Evolutionary conservation across 2,888 invertebrate species (phyloP).

Genomic region (Tipula confusa): DNA sequence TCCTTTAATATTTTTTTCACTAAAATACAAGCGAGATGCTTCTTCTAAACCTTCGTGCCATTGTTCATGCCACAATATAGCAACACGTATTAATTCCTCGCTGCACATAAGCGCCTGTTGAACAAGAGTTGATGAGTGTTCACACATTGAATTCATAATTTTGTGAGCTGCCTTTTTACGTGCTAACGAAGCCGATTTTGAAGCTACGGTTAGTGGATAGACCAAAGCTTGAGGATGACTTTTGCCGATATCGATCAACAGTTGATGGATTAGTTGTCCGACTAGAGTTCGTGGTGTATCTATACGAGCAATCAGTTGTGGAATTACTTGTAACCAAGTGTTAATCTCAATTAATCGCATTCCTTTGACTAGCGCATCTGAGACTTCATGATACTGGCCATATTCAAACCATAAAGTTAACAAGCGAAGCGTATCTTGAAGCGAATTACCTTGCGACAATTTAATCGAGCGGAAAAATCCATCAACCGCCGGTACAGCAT

Average conservation of each 20-base stretch:
- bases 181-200: conserved; percentile 83
- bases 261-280: conserved; percentile 83
- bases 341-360: conserved; percentile 92
- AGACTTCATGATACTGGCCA: conserved; percentile 89
- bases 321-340: conserved; percentile 99
- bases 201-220: conserved; percentile 95
- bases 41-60: conserved; percentile 99
- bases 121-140: conserved; percentile 86
- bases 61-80: conserved; percentile 98
- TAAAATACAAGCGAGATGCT: conserved; percentile 90
- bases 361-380: conserved; percentile 88
- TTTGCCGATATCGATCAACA: conserved; percentile 95
- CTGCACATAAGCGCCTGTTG: conserved; percentile 95
- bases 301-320: conserved; percentile 95
- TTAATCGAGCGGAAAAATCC: conserved; percentile 96
- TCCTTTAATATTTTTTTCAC: conserved; percentile 90
- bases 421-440: conserved; percentile 94
- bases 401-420: conserved; percentile 98
- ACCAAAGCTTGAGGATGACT: conserved; percentile 96
- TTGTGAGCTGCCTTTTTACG: conserved; percentile 89
- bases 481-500: conserved; percentile 89
- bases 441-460: conserved; percentile 83
- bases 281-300: conserved; percentile 89
- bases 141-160: conserved; percentile 91
- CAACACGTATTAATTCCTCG: conserved; percentile 94